Percentiles rank a stretch among this genome's conserved stretches.
Conservation (phyloP, 2,797 vertebrate genomes). For the Tolypeutes matacus region DNA sequence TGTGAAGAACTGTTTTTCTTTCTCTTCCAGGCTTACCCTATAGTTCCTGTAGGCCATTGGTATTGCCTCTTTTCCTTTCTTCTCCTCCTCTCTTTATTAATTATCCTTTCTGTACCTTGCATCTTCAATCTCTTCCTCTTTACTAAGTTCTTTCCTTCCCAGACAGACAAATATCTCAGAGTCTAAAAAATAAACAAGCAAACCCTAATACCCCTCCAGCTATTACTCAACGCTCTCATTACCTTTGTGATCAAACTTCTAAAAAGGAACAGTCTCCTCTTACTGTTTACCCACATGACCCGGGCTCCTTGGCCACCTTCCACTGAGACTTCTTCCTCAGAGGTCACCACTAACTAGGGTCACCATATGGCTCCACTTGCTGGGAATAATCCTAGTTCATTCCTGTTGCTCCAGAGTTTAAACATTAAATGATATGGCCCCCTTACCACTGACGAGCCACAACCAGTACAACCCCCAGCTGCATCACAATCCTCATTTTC, state of each 20-base stretch:
- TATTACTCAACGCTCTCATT: background rate
- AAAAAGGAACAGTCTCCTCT: background rate
- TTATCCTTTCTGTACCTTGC: background rate
- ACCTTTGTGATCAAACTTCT: background rate
- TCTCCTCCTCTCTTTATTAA: background rate
- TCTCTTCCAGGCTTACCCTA: background rate
- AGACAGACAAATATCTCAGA: background rate
- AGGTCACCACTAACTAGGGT: background rate
- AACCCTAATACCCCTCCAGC: background rate
- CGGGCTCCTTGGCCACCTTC: background rate
- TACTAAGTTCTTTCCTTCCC: background rate
- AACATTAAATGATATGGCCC: background rate
- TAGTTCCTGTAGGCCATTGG: background rate
- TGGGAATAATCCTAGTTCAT: background rate
- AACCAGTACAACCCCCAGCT: background rate
- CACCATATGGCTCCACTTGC: background rate
- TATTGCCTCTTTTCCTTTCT: background rate
- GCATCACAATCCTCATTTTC: background rate
- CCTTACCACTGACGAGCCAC: background rate
- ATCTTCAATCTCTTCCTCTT: background rate
- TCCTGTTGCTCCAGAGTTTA: background rate
- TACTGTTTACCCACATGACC: background rate
- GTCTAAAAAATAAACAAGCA: conserved; percentile 9
- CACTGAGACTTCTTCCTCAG: background rate
- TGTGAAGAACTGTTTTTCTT: background rate